These are phyloP conservation scores for Ophioderma brevispina DNA, from an alignment of 35 echinoderm and acorn worm genomes.

Conservation along the genomic window DNA sequence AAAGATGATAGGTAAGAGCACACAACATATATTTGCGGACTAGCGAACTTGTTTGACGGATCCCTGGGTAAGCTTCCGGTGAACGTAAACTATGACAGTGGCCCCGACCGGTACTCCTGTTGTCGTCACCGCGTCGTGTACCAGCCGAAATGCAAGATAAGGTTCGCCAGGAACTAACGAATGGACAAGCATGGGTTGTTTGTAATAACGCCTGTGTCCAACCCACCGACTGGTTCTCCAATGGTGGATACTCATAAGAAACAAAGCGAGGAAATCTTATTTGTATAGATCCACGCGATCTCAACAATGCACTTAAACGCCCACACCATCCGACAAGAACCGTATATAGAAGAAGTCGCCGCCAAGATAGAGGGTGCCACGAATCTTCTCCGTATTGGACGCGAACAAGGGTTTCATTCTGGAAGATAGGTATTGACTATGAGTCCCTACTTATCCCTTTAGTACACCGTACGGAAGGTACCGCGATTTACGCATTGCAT, in stretches of 20 bases:
- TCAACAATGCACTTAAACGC: not conserved
- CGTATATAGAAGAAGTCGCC: slow-evolving; percentile 37
- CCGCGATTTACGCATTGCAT: slow-evolving; percentile 11
- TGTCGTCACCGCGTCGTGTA: not conserved
- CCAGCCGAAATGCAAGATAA: slow-evolving; percentile 6
- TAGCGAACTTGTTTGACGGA: not conserved
- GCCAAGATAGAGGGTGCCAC: slow-evolving; percentile 13
- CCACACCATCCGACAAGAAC: slow-evolving; percentile 27
- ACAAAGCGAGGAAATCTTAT: not conserved
- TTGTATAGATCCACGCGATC: slow-evolving; percentile 24
- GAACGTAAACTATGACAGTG: not conserved
- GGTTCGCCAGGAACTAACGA: slow-evolving; percentile 10
- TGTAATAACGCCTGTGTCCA: slow-evolving; percentile 24
- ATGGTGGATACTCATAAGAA: slow-evolving; percentile 23
- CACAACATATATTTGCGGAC: not conserved
- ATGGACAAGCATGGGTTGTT: not conserved
- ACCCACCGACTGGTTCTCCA: slow-evolving; percentile 30
- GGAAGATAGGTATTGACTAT: not conserved
- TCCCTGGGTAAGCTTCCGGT: not conserved
- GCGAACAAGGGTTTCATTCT: not conserved
- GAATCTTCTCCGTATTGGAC: not conserved
- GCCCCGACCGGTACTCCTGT: not conserved
- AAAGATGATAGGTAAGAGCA: not conserved
- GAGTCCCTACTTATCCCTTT: not conserved
- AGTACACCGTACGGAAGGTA: too few species aligned